A percentile compares a stretch with the other conserved stretches of the same genome.
These are phyloP conservation scores for Falcaria lacertinaria DNA, from an alignment of 2,888 invertebrate genomes.

Conservation along the genomic window DNA sequence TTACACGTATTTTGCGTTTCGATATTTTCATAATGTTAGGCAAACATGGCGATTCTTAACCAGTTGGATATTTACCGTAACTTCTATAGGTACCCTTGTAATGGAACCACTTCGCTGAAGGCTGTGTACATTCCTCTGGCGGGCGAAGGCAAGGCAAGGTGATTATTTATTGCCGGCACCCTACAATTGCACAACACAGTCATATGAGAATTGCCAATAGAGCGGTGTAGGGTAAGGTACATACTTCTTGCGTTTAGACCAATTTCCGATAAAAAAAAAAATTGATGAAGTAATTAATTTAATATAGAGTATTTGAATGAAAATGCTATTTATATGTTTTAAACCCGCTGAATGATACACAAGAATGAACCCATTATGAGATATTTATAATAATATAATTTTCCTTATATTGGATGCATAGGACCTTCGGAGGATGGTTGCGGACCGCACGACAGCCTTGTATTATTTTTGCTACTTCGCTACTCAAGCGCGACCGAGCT, in stretches of 20 bases:
- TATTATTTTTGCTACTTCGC: constrained; percentile 40
- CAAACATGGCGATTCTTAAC: constrained; percentile 16
- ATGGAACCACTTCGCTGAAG: constrained; percentile 22
- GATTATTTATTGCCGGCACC: constrained; percentile 27
- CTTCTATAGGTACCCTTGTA: constrained; percentile 5
- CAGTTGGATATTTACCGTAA: constrained; percentile 6
- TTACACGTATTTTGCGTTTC: constrained; percentile 7
- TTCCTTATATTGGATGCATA: constrained; percentile 15
- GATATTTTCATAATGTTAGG: constrained; percentile 13
- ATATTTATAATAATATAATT: constrained; percentile 4
- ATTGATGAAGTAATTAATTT: too few species aligned
- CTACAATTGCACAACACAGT: constrained; percentile 4
- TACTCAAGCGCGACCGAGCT: constrained; percentile 38
- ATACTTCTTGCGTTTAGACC: too few species aligned
- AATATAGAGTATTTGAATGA: too few species aligned
- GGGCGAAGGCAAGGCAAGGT: constrained; percentile 30
- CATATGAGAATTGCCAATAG: constrained; percentile 4
- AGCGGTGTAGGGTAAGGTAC: not conserved
- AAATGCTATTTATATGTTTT: too few species aligned
- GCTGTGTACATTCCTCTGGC: constrained; percentile 33
- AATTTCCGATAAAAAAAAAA: too few species aligned
- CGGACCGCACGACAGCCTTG: constrained; percentile 42
- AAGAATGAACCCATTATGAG: not conserved
- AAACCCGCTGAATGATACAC: too few species aligned
- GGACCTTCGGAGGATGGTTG: constrained; percentile 27